Evolutionary conservation across 2,797 vertebrate genomes (phyloP).

Genomic region (Moxostoma hubbsi): DNA sequence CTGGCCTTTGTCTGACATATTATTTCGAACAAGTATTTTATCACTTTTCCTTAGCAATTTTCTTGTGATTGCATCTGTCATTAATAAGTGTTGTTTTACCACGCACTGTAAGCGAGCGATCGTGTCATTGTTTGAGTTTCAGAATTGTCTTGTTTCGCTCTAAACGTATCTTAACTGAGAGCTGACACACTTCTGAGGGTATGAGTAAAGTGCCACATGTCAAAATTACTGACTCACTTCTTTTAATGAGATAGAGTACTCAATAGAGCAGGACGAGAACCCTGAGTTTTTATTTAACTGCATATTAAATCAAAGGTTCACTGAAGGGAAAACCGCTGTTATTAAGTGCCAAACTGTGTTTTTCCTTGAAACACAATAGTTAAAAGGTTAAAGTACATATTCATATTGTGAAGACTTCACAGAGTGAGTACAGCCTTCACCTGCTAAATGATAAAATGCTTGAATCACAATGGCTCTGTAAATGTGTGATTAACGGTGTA

Average conservation of each 20-base stretch:
- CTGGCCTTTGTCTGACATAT: background rate
- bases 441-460: background rate
- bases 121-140: conserved; percentile 26
- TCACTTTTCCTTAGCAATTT: conserved; percentile 2
- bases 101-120: background rate
- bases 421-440: background rate
- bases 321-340: conserved; percentile 25
- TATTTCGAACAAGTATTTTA: background rate
- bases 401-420: too few relatives aligned
- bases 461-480: background rate
- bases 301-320: conserved; percentile 8
- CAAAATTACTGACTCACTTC: conserved; percentile 38
- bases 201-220: conserved; percentile 26
- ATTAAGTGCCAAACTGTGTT: conserved; percentile 23
- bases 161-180: conserved; percentile 25
- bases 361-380: background rate
- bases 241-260: conserved; percentile 49
- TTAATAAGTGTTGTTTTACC: background rate
- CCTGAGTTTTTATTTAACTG: conserved; percentile 14
- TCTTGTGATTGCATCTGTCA: conserved; percentile 10
- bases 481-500: background rate
- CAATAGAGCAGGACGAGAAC: conserved; percentile 41
- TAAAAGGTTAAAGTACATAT: too few relatives aligned
- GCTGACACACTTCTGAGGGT: conserved; percentile 11
- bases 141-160: background rate